Evolutionary conservation across 2,797 vertebrate genomes (phyloP).

Genomic region (Tarsius wallacei): DNA sequence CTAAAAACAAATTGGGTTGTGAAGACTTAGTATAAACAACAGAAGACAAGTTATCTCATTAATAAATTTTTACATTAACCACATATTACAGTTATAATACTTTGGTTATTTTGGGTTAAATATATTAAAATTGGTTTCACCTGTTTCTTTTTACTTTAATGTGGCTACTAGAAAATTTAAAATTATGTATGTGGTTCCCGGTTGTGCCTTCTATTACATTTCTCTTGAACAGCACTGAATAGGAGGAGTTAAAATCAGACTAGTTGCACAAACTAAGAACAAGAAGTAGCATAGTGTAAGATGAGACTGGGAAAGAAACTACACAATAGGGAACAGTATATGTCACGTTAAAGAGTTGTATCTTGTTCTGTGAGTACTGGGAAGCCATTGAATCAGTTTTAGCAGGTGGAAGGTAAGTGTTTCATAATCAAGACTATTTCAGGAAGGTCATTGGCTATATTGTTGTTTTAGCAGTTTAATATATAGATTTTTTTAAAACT

Average conservation of each 20-base stretch:
- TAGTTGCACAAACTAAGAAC: neutral
- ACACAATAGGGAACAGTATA: neutral
- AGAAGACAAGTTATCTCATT: slow-evolving; percentile 20
- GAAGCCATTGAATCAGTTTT: neutral
- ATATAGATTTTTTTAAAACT: neutral
- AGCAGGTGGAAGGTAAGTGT: neutral
- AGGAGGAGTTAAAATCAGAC: neutral
- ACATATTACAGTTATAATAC: neutral
- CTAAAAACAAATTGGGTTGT: slow-evolving; percentile 13
- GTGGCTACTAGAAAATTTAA: slow-evolving; percentile 14
- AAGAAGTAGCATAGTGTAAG: neutral
- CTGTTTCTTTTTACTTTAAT: slow-evolving; percentile 40
- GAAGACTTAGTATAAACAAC: neutral
- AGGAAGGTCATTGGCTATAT: neutral
- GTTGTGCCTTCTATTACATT: slow-evolving; percentile 1
- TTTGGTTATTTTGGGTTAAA: slow-evolving; percentile 2
- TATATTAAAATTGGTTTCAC: slow-evolving; percentile 5
- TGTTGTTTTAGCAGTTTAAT: slow-evolving; percentile 48
- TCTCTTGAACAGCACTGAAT: neutral
- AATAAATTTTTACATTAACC: neutral
- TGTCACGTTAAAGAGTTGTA: neutral
- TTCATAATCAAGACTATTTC: neutral
- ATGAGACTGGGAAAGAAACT: neutral
- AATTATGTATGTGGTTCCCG: neutral
- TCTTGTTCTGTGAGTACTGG: neutral